These are phyloP conservation scores for Tringa solitaria DNA, from an alignment of 2,113 vertebrate species.

Conservation along the genomic window DNA sequence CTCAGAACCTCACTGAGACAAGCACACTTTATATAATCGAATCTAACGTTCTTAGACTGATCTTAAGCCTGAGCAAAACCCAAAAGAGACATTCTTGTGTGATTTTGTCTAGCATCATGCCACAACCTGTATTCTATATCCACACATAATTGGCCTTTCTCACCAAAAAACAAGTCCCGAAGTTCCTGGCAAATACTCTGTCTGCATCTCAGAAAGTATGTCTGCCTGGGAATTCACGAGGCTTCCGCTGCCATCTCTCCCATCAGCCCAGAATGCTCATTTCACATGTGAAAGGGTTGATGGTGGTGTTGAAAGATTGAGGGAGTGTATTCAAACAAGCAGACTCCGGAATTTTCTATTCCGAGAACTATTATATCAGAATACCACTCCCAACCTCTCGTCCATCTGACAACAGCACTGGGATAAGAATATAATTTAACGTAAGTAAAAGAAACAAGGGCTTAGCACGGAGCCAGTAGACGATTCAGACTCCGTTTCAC, in stretches of 20 bases:
- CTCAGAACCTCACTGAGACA: not conserved
- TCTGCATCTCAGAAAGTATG: not conserved
- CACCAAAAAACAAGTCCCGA: not conserved
- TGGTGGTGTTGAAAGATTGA: conserved; percentile 35
- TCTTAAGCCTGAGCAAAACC: not conserved
- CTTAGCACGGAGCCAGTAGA: not conserved
- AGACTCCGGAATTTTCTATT: conserved; percentile 9
- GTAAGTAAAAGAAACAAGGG: not conserved
- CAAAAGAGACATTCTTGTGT: not conserved
- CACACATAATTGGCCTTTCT: not conserved
- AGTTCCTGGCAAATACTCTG: not conserved
- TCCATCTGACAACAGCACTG: not conserved
- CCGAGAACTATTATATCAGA: not conserved
- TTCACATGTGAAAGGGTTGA: not conserved
- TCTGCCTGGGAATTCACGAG: not conserved
- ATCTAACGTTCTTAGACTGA: not conserved
- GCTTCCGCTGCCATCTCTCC: not conserved
- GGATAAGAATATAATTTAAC: not conserved
- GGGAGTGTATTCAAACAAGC: conserved; percentile 38
- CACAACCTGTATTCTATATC: not conserved
- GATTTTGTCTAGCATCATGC: not conserved
- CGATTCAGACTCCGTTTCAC: not conserved
- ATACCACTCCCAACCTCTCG: not conserved
- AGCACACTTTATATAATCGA: not conserved
- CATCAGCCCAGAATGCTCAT: not conserved